Base-by-base conservation (phyloP, 2,113 vertebrate genomes). In the Lophius piscatorius region DNA sequence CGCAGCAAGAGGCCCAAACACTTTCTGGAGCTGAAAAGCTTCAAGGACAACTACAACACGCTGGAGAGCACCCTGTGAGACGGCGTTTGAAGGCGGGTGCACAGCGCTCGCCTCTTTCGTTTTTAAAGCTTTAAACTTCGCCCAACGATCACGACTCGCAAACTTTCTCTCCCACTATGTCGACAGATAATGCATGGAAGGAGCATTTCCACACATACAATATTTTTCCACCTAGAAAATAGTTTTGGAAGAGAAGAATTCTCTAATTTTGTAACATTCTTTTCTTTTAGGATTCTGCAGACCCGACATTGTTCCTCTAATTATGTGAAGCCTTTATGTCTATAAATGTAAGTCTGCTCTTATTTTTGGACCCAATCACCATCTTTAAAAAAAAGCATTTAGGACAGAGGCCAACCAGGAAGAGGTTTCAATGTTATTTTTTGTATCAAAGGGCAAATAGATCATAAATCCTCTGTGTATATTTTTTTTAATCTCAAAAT, bases 41-140 rank as follows among this genome's bases (percentile, higher is more conserved):
- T 99, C 81, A 99, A 99, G 80, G 97, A 98, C 90, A 99, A 98
- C 83, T 98, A 98, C 76, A 98, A 98, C 83, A 99, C 96, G 0
- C 74, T 99, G 81, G 96, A 99, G 87, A 99, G 96, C 83, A 98
- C 97, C 71, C 86, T 98, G 84, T 97, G 80, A 88, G 17, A 29
- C 16, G 9, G 23, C 34, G 26, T 23, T 2, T 41, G 35, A 9
- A 4, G 28, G 29, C 20, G 38, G 29, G 69, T 28, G 38, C 10
- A n/a, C n/a, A n/a, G n/a, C n/a, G n/a, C n/a, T n/a, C n/a, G n/a
- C n/a, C n/a, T n/a, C n/a, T n/a, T n/a, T n/a, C n/a, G n/a, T n/a
- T n/a, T n/a, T n/a, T n/a, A n/a, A n/a, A n/a, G n/a, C n/a, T n/a
- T n/a, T n/a, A n/a, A n/a, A n/a, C n/a, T n/a, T n/a, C n/a, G n/a